phyloP scores from a whole-genome alignment of 2,888 invertebrate species.

The Galerucella nymphaeae region DNA sequence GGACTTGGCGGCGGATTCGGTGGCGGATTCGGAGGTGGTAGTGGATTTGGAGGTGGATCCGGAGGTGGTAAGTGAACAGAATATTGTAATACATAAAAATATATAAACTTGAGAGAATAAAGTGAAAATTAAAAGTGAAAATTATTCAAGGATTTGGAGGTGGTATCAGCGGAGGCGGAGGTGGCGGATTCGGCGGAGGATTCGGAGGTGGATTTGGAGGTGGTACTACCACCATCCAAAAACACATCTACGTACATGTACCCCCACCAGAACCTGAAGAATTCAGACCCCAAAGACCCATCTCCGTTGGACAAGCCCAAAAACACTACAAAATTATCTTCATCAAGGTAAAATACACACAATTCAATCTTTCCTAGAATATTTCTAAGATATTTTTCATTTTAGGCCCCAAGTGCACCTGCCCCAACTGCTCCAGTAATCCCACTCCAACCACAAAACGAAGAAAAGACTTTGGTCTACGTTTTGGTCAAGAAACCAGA shows the following conservation, averaged over 20 bases:
- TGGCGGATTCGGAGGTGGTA: conserved; percentile 53
- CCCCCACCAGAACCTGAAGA: conserved; percentile 89
- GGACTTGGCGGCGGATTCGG: conserved; percentile 51
- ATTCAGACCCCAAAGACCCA: conserved; percentile 73
- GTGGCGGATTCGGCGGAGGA: conserved; percentile 56
- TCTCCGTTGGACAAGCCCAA: conserved; percentile 79
- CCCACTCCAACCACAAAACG: conserved; percentile 84
- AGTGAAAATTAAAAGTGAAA: background rate
- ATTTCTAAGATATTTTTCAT: conserved; percentile 15
- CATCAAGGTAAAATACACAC: conserved; percentile 72
- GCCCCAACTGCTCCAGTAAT: conserved; percentile 84
- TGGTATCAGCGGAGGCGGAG: conserved; percentile 49
- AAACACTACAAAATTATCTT: conserved; percentile 94
- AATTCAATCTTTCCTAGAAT: conserved; percentile 2
- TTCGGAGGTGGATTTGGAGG: conserved; percentile 67
- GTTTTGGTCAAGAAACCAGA: conserved; percentile 92
- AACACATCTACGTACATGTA: conserved; percentile 91
- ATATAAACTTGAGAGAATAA: background rate
- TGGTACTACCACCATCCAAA: conserved; percentile 78
- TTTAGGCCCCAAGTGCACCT: conserved; percentile 79
- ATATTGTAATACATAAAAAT: background rate
- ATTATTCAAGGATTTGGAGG: conserved; percentile 57
- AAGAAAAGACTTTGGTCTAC: conserved; percentile 90
- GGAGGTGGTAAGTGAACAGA: conserved; percentile 24
- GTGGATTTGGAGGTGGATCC: conserved; percentile 24